Evolutionary conservation across 2,888 invertebrate species (phyloP).

Genomic region (Drosophila buzzatii): DNA sequence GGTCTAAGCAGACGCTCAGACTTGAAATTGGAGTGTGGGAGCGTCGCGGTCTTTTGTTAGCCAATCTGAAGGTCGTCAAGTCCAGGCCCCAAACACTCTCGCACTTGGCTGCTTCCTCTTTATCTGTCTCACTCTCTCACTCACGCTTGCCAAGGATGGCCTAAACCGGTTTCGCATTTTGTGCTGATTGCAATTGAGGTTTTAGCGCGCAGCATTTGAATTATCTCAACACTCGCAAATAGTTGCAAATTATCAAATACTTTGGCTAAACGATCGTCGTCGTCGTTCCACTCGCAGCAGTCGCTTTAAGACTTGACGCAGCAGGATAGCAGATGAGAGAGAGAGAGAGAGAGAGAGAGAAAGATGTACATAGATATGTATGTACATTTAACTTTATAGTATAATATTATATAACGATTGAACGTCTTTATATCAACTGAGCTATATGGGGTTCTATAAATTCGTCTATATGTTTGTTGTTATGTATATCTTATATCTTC

Average conservation of each 20-base stretch:
- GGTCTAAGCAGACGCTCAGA: background rate
- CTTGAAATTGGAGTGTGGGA: constrained; percentile 45
- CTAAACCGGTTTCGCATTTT: constrained; percentile 33
- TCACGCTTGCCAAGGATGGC: constrained; percentile 42
- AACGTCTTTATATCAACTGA: no score
- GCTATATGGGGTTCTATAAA: no score
- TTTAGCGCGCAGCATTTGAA: constrained; percentile 38
- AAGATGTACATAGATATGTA: no score
- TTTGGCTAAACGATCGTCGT: constrained; percentile 12
- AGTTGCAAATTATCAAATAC: constrained; percentile 46
- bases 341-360: no score
- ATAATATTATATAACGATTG: no score
- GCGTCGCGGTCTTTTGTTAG: constrained; percentile 59
- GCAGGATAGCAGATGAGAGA: background rate
- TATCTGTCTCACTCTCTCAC: background rate
- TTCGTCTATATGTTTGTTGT: no score
- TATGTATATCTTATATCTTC: no score
- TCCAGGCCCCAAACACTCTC: constrained; percentile 40
- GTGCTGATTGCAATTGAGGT: constrained; percentile 49
- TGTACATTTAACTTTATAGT: no score
- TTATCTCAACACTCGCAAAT: constrained; percentile 44
- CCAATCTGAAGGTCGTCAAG: constrained; percentile 63
- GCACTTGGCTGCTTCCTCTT: constrained; percentile 10
- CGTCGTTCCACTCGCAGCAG: constrained; percentile 10
- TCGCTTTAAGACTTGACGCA: background rate